Conservation (phyloP, 2,113 vertebrate genomes). For the Chamaea fasciata region DNA sequence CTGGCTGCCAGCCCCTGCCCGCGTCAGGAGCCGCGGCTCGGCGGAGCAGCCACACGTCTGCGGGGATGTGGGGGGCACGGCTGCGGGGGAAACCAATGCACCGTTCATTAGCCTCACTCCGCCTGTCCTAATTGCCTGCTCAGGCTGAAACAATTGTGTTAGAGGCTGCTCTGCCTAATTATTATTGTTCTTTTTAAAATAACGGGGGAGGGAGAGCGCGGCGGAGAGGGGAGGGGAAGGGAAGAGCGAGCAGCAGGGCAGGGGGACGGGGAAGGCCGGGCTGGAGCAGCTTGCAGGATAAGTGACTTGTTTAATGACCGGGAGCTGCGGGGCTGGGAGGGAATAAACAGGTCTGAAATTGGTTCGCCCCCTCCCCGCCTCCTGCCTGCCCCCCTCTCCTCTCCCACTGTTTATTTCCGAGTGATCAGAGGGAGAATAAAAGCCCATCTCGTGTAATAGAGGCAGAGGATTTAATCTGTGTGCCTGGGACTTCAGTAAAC, state of each 20-base stretch:
- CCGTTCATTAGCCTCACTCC: slow-evolving; percentile 63
- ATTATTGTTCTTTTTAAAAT: slow-evolving; percentile 65
- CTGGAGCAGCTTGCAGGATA: not conserved
- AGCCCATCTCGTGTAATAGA: slow-evolving; percentile 54
- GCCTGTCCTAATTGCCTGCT: slow-evolving; percentile 72
- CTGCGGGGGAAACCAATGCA: not conserved
- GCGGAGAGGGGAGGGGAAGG: not conserved
- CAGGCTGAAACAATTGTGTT: slow-evolving; percentile 72
- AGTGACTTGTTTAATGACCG: slow-evolving; percentile 37
- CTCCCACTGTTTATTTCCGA: slow-evolving; percentile 5
- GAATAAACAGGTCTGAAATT: slow-evolving; percentile 30
- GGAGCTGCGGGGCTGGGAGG: not conserved
- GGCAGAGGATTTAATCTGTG: slow-evolving; percentile 58
- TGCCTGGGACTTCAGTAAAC: slow-evolving; percentile 33
- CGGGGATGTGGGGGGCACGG: not conserved
- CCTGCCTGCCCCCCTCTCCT: not conserved
- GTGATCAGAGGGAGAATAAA: slow-evolving; percentile 54
- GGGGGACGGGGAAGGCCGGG: not conserved
- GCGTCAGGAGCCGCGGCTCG: not conserved
- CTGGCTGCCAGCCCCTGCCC: not conserved
- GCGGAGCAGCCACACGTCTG: not conserved
- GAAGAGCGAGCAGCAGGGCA: not conserved
- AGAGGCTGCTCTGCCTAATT: slow-evolving; percentile 70
- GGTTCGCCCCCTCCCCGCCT: not conserved
- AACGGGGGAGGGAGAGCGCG: not conserved